Conservation (phyloP, 53 echinoderm and acorn worm genomes). For the Holothuria scabra region DNA sequence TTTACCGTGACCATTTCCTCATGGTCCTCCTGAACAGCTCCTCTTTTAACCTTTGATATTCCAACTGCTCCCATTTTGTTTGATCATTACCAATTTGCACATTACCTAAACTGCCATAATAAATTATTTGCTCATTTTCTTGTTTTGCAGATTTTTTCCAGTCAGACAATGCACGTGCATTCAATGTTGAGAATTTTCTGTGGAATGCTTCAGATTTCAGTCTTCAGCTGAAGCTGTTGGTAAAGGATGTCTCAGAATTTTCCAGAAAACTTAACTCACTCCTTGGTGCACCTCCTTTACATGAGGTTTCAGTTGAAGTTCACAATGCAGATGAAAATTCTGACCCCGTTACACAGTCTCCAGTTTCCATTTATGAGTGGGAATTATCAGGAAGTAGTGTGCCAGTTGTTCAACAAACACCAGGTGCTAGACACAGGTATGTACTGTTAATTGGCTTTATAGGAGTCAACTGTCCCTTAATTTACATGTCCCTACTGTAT, state of each 20-base stretch:
- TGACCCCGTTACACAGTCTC: neutral
- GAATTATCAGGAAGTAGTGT: neutral
- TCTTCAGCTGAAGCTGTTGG: conserved; percentile 3
- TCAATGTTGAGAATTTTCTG: neutral
- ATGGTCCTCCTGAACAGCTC: too few relatives aligned
- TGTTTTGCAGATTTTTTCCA: conserved; percentile 27
- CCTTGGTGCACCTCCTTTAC: neutral
- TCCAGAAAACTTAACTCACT: conserved; percentile 15
- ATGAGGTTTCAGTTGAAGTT: conserved; percentile 22
- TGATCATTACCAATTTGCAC: too few relatives aligned
- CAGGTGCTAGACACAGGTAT: too few relatives aligned
- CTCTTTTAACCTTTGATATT: too few relatives aligned
- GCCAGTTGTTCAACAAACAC: too few relatives aligned
- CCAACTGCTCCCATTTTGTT: too few relatives aligned
- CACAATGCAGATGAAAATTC: conserved; percentile 10
- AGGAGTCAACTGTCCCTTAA: too few relatives aligned
- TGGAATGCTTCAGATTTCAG: conserved; percentile 26
- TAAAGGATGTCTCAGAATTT: conserved; percentile 1
- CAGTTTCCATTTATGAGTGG: conserved; percentile 10
- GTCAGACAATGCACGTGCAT: conserved; percentile 3
- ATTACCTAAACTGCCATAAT: too few relatives aligned
- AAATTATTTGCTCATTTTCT: neutral
- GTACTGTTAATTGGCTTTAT: too few relatives aligned
- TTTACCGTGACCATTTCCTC: too few relatives aligned
- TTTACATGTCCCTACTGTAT: too few relatives aligned